These are phyloP conservation scores for Holothuria glaberrima DNA, from an alignment of 35 echinoderm and acorn worm species.

Conservation along the genomic window DNA sequence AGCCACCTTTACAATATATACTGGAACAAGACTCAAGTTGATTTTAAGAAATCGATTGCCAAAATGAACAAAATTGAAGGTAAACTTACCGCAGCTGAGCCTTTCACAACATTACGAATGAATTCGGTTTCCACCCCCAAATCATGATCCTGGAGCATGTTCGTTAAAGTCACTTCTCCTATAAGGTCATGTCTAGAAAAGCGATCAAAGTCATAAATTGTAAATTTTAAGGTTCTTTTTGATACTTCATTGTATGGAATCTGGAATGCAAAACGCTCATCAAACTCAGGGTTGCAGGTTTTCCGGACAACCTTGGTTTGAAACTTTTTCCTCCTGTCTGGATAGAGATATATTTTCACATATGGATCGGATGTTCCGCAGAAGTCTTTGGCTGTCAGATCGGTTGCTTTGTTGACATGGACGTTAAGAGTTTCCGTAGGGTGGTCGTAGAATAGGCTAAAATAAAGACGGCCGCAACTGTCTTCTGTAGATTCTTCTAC, in stretches of 20 bases:
- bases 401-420: slow-evolving; percentile 78
- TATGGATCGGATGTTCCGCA: slow-evolving; percentile 96
- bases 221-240: slow-evolving; percentile 89
- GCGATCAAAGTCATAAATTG: slow-evolving; percentile 93
- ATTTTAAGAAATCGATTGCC: no score
- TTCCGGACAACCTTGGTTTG: slow-evolving; percentile 97
- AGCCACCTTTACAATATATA: no score
- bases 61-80: no score
- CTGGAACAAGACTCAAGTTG: no score
- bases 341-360: slow-evolving; percentile 94
- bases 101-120: slow-evolving; percentile 75
- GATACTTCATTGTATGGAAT: slow-evolving; percentile 83
- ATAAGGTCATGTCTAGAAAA: slow-evolving; percentile 97
- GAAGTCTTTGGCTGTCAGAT: slow-evolving; percentile 95
- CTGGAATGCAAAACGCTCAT: slow-evolving; percentile 89
- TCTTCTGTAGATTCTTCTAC: slow-evolving; percentile 60
- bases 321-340: slow-evolving; percentile 89
- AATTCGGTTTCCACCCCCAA: slow-evolving; percentile 77
- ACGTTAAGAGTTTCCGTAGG: slow-evolving; percentile 83
- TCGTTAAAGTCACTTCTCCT: slow-evolving; percentile 81
- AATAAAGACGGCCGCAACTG: slow-evolving; percentile 81
- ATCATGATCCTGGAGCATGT: slow-evolving; percentile 80
- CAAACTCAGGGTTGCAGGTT: slow-evolving; percentile 90
- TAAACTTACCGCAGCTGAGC: slow-evolving; percentile 69
- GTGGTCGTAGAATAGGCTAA: slow-evolving; percentile 90